A percentile compares a stretch with the other conserved stretches of the same genome.
phyloP scores from a whole-genome alignment of 1,140 invertebrate genomes.

The Psix sp. region DNA sequence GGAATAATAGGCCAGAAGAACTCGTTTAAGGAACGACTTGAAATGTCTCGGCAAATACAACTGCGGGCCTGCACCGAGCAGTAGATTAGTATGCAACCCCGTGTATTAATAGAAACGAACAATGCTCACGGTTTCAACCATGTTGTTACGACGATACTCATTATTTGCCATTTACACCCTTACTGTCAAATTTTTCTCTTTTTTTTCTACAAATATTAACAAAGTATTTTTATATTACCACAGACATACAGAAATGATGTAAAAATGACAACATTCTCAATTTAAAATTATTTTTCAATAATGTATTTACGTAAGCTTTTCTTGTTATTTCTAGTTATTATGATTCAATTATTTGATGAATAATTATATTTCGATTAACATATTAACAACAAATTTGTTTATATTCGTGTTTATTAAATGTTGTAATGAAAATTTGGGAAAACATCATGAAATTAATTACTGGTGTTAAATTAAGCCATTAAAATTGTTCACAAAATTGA shows the following conservation, averaged over 20 bases:
- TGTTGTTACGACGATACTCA: conserved; percentile 40
- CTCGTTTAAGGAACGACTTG: conserved; percentile 61
- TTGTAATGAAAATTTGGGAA: too few species aligned
- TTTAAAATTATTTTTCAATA: too few species aligned
- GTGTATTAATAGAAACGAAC: conserved; percentile 74
- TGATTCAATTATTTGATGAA: too few species aligned
- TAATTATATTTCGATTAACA: too few species aligned
- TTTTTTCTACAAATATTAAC: not conserved
- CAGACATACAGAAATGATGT: too few species aligned
- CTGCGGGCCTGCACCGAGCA: conserved; percentile 57
- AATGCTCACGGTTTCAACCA: conserved; percentile 69
- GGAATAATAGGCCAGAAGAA: conserved; percentile 70
- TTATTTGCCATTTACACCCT: conserved; percentile 32
- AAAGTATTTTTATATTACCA: too few species aligned
- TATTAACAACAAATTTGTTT: too few species aligned
- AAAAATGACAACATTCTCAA: too few species aligned
- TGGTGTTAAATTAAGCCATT: conserved; percentile 29
- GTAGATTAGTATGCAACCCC: conserved; percentile 74
- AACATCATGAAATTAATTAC: conserved; percentile 13
- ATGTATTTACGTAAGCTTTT: too few species aligned
- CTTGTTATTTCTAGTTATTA: too few species aligned
- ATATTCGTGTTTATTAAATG: too few species aligned
- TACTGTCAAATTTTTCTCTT: conserved; percentile 12
- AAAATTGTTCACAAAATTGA: conserved; percentile 29
- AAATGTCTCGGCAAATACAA: conserved; percentile 68